Percentiles rank a stretch among this genome's conserved stretches.
Conservation (phyloP, 2,888 invertebrate genomes). For the Neoascia interrupta region DNA sequence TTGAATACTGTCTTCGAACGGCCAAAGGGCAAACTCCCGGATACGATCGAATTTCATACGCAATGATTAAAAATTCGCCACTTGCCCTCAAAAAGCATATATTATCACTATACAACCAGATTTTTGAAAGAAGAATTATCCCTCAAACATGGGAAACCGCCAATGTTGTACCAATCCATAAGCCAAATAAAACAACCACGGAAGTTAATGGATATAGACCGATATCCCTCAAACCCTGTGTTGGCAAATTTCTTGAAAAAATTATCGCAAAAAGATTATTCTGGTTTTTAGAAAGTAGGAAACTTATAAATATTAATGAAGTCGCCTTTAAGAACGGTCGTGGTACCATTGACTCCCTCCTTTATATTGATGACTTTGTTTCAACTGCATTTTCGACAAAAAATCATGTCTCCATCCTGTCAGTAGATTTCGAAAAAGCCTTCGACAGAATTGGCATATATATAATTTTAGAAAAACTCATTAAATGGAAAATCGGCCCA, state of each 20-base stretch:
- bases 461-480: too few relatives aligned
- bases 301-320: background rate
- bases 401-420: too few relatives aligned
- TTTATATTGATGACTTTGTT: too few relatives aligned
- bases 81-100: background rate
- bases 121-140: too few relatives aligned
- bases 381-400: too few relatives aligned
- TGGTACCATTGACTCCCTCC: background rate
- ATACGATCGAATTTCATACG: background rate
- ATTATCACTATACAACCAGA: background rate
- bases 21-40: background rate
- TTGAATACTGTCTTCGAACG: background rate
- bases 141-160: slow-evolving; percentile 2
- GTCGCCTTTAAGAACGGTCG: background rate
- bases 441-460: too few relatives aligned
- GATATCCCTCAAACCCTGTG: background rate
- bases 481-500: too few relatives aligned
- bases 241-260: background rate
- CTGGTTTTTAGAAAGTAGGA: background rate
- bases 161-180: background rate
- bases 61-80: background rate
- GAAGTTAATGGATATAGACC: background rate
- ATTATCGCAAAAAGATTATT: background rate
- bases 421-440: too few relatives aligned
- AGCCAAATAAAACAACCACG: background rate